Base-by-base conservation (phyloP, 2,113 vertebrate genomes). In the Tetraodon nigroviridis region DNA sequence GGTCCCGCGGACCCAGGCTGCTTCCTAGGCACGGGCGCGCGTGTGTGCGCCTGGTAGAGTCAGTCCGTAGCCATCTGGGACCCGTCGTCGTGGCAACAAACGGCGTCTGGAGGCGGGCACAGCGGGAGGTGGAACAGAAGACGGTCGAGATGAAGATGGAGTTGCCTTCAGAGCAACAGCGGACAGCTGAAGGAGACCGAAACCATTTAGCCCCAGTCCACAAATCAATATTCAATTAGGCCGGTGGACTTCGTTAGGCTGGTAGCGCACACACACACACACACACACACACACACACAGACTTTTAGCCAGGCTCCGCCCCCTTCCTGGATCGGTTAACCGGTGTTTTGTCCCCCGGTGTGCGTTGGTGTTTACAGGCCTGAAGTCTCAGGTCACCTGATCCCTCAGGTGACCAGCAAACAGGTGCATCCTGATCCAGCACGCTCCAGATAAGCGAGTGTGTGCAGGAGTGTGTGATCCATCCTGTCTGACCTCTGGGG, bases 401-500 rank as follows among this genome's bases (percentile, higher is more conserved):
- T 10, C 55, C 75, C 64, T 13, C n/a, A 42, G 41, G 65, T 71
- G 47, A 66, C n/a, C n/a, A n/a, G n/a, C n/a, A n/a, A n/a, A n/a
- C n/a, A n/a, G n/a, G n/a, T n/a, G n/a, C n/a, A n/a, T n/a, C n/a
- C n/a, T n/a, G n/a, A n/a, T n/a, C n/a, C n/a, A n/a, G n/a, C n/a
- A n/a, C n/a, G n/a, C n/a, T n/a, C n/a, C n/a, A n/a, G n/a, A n/a
- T n/a, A n/a, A n/a, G n/a, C n/a, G n/a, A n/a, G n/a, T n/a, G n/a
- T n/a, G n/a, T n/a, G n/a, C n/a, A n/a, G n/a, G n/a, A n/a, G n/a
- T n/a, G n/a, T n/a, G n/a, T n/a, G 78, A 92, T 94, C 91, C 92
- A 93, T 94, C 90, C 88, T 84, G 89, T 90, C 90, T 93, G 92
- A 93, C 94, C 93, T 92, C 89, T 91, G 91, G 91, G 92, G 92